Percentiles rank a stretch among this genome's conserved stretches.
These are phyloP conservation scores for Tortricodes alternella DNA, from an alignment of 2,888 invertebrate genomes.

Conservation along the genomic window DNA sequence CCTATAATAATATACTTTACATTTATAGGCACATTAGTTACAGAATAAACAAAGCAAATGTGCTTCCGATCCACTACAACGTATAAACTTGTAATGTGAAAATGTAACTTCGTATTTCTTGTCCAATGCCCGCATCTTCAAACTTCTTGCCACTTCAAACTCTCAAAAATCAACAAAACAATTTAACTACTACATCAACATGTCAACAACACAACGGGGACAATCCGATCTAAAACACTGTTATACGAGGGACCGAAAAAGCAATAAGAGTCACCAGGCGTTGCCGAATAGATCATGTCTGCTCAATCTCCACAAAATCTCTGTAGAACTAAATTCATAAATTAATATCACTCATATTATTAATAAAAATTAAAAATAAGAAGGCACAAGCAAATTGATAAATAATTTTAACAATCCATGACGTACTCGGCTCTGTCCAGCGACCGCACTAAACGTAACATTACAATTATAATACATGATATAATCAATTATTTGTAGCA, in stretches of 20 bases:
- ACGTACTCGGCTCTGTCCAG: constrained; percentile 73
- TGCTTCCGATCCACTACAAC: constrained; percentile 78
- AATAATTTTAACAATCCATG: constrained; percentile 71
- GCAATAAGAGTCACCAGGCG: constrained; percentile 67
- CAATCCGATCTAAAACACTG: constrained; percentile 50
- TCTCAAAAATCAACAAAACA: constrained; percentile 62
- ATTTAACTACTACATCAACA: constrained; percentile 68
- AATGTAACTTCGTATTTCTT: constrained; percentile 60
- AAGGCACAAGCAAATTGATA: constrained; percentile 81
- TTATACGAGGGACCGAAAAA: constrained; percentile 69
- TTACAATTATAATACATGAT: constrained; percentile 75
- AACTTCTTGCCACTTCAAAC: constrained; percentile 66
- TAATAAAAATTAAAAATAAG: constrained; percentile 76
- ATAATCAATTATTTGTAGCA: constrained; percentile 81
- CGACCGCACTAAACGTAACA: constrained; percentile 66
- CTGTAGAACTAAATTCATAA: constrained; percentile 76
- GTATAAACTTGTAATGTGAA: constrained; percentile 63
- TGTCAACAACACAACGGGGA: constrained; percentile 61
- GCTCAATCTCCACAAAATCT: constrained; percentile 47
- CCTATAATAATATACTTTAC: constrained; percentile 75
- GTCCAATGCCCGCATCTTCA: constrained; percentile 76
- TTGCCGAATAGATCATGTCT: constrained; percentile 68
- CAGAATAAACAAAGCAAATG: constrained; percentile 76
- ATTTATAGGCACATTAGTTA: constrained; percentile 82
- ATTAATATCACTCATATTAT: constrained; percentile 78